These are phyloP conservation scores for Sipha maydis DNA, from an alignment of 2,888 invertebrate genomes.

Conservation along the genomic window DNA sequence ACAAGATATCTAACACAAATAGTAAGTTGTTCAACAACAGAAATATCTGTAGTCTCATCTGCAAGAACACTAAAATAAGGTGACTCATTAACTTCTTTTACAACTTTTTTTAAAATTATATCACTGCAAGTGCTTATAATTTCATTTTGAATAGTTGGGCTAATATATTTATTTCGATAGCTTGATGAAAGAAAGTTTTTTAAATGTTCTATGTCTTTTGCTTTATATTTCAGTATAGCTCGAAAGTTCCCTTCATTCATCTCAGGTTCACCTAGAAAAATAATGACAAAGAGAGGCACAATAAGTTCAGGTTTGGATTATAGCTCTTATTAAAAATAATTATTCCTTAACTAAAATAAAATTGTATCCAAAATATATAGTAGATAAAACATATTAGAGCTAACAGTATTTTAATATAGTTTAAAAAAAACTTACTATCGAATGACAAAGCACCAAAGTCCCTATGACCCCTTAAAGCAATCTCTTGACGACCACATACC, in stretches of 20 bases:
- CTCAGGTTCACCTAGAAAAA: neutral
- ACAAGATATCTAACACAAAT: slow-evolving; percentile 46
- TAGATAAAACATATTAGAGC: neutral
- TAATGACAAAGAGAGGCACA: neutral
- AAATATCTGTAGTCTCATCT: slow-evolving; percentile 64
- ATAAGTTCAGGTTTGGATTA: neutral
- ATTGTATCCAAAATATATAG: neutral
- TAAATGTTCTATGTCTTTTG: slow-evolving; percentile 1
- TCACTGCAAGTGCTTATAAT: slow-evolving; percentile 62
- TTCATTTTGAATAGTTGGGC: slow-evolving; percentile 64
- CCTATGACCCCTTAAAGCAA: too few species aligned
- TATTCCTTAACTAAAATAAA: neutral
- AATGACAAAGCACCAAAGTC: too few species aligned
- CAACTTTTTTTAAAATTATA: slow-evolving; percentile 60
- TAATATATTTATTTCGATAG: slow-evolving; percentile 36
- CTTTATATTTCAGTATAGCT: neutral
- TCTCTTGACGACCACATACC: too few species aligned
- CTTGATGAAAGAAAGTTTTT: slow-evolving; percentile 4
- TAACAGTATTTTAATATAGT: neutral
- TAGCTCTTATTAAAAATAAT: neutral
- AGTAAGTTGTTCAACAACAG: slow-evolving; percentile 62
- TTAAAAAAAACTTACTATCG: too few species aligned
- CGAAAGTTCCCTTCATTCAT: neutral
- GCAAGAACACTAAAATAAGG: slow-evolving; percentile 64
- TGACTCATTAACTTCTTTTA: slow-evolving; percentile 56